These are phyloP conservation scores for Dendroctonus ponderosae DNA, from an alignment of 1,140 invertebrate species.

Conservation along the genomic window DNA sequence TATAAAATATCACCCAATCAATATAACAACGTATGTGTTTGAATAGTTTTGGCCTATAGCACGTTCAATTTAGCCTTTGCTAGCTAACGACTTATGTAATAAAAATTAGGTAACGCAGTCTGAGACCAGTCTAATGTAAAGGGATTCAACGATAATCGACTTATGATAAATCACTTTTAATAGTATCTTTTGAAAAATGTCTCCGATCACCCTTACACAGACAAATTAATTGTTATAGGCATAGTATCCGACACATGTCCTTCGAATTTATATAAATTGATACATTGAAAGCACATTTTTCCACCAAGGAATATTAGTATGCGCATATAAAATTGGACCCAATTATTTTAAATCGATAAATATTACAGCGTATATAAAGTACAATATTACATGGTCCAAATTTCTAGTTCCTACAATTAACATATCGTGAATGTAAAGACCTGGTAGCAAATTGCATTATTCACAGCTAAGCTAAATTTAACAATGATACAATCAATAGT, in stretches of 20 bases:
- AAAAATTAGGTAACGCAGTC: no score
- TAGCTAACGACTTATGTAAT: no score
- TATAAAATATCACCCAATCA: no score
- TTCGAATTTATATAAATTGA: neutral
- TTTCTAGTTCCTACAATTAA: slow-evolving; percentile 12
- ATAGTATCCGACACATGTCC: slow-evolving; percentile 1
- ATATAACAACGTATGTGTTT: no score
- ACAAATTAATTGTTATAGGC: slow-evolving; percentile 3
- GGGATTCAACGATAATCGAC: no score
- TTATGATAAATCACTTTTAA: no score
- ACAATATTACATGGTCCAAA: slow-evolving; percentile 11
- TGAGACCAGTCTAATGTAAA: no score
- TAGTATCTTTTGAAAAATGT: neutral
- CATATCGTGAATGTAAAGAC: slow-evolving; percentile 17
- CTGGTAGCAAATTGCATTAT: slow-evolving; percentile 17
- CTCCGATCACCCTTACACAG: neutral
- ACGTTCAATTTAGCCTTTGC: no score
- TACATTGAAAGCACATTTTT: neutral
- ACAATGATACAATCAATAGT: slow-evolving; percentile 17
- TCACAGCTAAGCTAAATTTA: slow-evolving; percentile 11
- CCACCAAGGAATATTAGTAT: slow-evolving; percentile 2
- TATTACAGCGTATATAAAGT: slow-evolving; percentile 16
- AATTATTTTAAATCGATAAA: slow-evolving; percentile 14
- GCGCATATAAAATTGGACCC: slow-evolving; percentile 3
- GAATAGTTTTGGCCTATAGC: no score